Base-by-base conservation (phyloP, 2,888 invertebrate species). In the Drosophila pegasa region DNA sequence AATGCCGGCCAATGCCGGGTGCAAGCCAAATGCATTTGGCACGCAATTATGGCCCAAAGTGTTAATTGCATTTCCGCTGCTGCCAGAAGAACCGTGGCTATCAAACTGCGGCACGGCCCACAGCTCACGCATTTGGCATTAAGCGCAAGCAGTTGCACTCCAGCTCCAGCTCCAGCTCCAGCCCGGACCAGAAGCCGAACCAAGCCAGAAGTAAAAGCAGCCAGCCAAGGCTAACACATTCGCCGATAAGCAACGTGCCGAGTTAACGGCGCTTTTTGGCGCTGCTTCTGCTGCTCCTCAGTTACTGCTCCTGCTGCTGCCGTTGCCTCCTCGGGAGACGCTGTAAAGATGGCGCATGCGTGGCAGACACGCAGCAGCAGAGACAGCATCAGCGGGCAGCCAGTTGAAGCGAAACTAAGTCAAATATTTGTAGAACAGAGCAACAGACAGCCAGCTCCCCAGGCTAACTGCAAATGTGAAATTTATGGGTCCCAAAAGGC, bases 11-110 rank as follows among this genome's bases (percentile, higher is more conserved):
- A 29, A 18, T 20, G 37, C 64, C 75, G 69, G 16, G 27, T 45
- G 29, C 45, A 48, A 57, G 61, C 75, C 71, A 82, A 86, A 80
- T 80, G 85, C 82, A 85, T 84, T 85, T 85, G 82, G 85, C 87
- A 87, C 85, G 85, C 85, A 87, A 86, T 86, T 85, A 86, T 80
- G 74, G 82, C 85, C 85, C 74, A 87, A 87, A 83, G 86, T 87
- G 86, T 87, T 86, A 86, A 86, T 86, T 86, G 87, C 87, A 87
- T 86, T 86, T 86, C 86, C 86, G 81, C 64, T 57, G 68, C 48
- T 58, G 65, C 60, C 60, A 70, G 45, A 57, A 70, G 45, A 57
- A 43, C 31, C 31, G 48, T 16, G 57, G 75, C 75, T 77, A 78
- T 78, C 80, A 74, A 83, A 58, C 61, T 70, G 70, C 62, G 70